phyloP scores from a whole-genome alignment of 2,888 invertebrate species.

The Villa cingulata region DNA sequence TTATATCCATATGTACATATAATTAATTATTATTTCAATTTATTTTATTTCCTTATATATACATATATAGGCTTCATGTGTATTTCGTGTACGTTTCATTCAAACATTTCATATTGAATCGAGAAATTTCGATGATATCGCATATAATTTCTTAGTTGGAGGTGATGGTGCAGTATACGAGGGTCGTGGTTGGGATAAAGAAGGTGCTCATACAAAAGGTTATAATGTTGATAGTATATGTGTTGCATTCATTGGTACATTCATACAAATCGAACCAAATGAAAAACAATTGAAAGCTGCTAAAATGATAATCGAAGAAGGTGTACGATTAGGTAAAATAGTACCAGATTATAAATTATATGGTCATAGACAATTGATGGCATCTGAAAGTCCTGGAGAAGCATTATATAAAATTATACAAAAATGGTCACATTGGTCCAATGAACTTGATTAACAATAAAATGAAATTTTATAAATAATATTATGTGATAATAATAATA shows the following conservation, averaged over 20 bases:
- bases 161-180: constrained; percentile 63
- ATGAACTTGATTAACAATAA: neutral
- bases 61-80: constrained; percentile 42
- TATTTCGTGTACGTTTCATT: constrained; percentile 44
- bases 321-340: constrained; percentile 48
- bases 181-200: constrained; percentile 59
- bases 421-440: constrained; percentile 51
- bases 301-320: constrained; percentile 45
- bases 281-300: constrained; percentile 46
- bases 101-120: constrained; percentile 59
- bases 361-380: constrained; percentile 51
- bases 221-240: constrained; percentile 54
- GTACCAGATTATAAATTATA: constrained; percentile 49
- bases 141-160: constrained; percentile 65
- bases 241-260: constrained; percentile 60
- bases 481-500: too few species aligned
- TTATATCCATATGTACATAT: too few species aligned
- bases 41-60: neutral
- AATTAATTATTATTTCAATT: too few species aligned
- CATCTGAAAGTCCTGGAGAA: constrained; percentile 56
- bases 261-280: constrained; percentile 41
- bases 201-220: constrained; percentile 55
- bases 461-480: too few species aligned
- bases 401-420: constrained; percentile 48
- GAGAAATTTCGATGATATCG: constrained; percentile 51